A percentile compares a stretch with the other conserved stretches of the same genome.
Conservation (phyloP, 2,113 vertebrate genomes). For the Bubalus kerabau region DNA sequence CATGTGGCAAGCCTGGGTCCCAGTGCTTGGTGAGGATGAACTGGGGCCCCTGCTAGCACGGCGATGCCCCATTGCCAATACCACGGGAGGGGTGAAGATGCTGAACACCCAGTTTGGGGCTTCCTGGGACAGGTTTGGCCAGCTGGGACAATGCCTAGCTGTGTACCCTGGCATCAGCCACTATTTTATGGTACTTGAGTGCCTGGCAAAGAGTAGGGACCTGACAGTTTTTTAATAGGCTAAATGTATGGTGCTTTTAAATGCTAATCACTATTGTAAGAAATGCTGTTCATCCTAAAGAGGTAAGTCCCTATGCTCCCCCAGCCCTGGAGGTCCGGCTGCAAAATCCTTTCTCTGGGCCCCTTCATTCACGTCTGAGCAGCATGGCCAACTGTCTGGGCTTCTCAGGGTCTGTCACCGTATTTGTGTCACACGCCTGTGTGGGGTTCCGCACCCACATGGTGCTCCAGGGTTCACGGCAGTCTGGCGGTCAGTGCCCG, state of each 20-base stretch:
- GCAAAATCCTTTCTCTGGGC: neutral
- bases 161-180: neutral
- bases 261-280: neutral
- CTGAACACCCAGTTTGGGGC: neutral
- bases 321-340: too few relatives aligned
- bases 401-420: neutral
- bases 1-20: neutral
- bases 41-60: fast-evolving
- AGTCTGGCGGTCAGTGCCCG: neutral
- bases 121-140: neutral
- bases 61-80: neutral
- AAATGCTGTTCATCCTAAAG: neutral
- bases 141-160: fast-evolving
- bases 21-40: neutral
- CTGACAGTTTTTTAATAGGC: neutral
- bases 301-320: neutral
- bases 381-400: neutral
- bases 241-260: neutral
- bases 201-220: neutral
- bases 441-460: neutral
- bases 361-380: neutral
- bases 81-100: neutral
- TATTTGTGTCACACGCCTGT: fast-evolving
- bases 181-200: neutral
- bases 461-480: fast-evolving